These are phyloP conservation scores for Phyllotreta striolata DNA, from an alignment of 2,888 invertebrate genomes.

Conservation along the genomic window DNA sequence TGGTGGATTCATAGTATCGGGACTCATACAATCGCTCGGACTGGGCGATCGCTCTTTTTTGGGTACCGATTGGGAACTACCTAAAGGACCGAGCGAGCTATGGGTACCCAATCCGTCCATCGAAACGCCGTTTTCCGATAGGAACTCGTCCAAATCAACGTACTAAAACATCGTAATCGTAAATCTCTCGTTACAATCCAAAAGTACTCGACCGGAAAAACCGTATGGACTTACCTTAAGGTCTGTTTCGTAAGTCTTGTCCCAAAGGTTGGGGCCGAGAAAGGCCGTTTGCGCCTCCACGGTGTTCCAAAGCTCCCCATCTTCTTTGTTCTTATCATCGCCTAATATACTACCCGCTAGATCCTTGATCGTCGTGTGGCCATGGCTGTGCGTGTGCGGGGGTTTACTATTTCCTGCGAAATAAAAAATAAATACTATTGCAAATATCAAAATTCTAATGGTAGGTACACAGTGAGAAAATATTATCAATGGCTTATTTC, in stretches of 20 bases:
- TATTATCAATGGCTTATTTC: neutral
- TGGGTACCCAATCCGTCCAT: constrained; percentile 71
- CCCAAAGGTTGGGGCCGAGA: constrained; percentile 95
- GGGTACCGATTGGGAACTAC: constrained; percentile 74
- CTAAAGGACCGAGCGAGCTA: constrained; percentile 66
- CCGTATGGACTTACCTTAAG: constrained; percentile 77
- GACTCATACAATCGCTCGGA: constrained; percentile 88
- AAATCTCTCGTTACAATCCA: neutral
- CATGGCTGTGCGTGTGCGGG: constrained; percentile 60
- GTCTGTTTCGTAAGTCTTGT: constrained; percentile 94
- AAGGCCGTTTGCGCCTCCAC: constrained; percentile 95
- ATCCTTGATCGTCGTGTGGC: constrained; percentile 61
- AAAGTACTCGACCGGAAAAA: neutral
- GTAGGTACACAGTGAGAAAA: neutral
- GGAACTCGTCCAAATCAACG: constrained; percentile 96
- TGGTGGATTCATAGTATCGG: constrained; percentile 87
- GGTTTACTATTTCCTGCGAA: constrained; percentile 62
- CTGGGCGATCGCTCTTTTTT: constrained; percentile 88
- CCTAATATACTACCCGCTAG: constrained; percentile 63
- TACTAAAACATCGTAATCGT: constrained; percentile 70
- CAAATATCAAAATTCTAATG: constrained; percentile 10
- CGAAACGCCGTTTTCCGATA: constrained; percentile 94
- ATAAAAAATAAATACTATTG: constrained; percentile 28
- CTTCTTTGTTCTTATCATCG: constrained; percentile 79
- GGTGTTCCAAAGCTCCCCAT: constrained; percentile 83